Evolutionary conservation across 2,797 vertebrate species (phyloP).

Genomic region (Chiloscyllium punctatum): DNA sequence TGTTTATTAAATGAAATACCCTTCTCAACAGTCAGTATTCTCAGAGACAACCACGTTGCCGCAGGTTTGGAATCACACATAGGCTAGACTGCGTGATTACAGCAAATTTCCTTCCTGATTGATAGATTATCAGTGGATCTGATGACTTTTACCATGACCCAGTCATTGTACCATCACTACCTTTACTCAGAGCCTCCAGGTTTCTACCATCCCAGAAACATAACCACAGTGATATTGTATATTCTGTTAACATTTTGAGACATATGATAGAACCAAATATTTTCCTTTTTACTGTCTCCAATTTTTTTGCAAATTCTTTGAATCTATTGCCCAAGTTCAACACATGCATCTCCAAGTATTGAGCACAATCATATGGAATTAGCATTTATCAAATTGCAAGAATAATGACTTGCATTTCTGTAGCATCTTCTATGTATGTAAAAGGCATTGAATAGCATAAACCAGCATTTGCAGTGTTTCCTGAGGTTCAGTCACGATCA

Average conservation of each 20-base stretch:
- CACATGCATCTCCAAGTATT: background rate
- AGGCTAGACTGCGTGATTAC: background rate
- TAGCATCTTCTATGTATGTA: background rate
- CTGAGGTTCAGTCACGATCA: background rate
- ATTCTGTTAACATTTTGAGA: no score
- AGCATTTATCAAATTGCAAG: background rate
- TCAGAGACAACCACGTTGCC: background rate
- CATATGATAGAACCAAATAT: background rate
- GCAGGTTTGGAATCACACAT: background rate
- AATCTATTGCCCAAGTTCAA: background rate
- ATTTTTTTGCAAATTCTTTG: background rate
- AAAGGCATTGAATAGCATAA: background rate
- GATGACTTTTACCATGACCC: no score
- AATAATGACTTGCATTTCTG: background rate
- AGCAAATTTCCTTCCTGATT: no score
- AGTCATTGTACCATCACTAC: no score
- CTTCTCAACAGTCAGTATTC: background rate
- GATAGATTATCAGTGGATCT: no score
- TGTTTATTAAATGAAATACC: background rate
- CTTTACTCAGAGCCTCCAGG: no score
- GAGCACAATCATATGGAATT: background rate
- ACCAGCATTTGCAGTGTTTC: background rate
- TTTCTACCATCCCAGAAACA: no score
- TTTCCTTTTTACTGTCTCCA: background rate
- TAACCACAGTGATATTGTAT: no score